Conservation (phyloP, 2,888 invertebrate genomes). For the Caenorhabditis sinica region DNA sequence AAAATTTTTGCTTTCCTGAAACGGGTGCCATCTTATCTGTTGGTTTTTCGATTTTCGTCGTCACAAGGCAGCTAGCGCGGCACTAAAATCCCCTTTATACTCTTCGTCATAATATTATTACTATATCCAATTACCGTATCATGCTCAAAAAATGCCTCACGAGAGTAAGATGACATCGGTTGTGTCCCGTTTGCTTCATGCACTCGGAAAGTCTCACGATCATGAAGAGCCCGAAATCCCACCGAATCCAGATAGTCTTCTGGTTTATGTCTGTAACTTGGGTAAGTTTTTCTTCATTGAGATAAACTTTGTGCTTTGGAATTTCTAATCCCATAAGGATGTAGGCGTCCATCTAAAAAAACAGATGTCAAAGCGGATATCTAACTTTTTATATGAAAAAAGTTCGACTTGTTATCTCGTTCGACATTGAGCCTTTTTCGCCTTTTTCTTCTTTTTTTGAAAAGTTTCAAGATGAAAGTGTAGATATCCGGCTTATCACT, state of each 20-base stretch:
- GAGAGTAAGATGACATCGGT: conserved; percentile 72
- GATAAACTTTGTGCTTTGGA: neutral
- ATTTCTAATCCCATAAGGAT: conserved; percentile 7
- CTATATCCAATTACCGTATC: conserved; percentile 13
- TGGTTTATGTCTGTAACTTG: conserved; percentile 73
- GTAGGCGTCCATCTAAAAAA: conserved; percentile 18
- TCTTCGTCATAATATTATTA: conserved; percentile 1
- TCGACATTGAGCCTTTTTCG: conserved; percentile 21
- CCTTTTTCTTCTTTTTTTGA: conserved; percentile 17
- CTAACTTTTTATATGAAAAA: conserved; percentile 43
- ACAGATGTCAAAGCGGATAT: conserved; percentile 52
- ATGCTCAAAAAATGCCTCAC: conserved; percentile 52
- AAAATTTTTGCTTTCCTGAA: conserved; percentile 57
- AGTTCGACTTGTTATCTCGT: conserved; percentile 43
- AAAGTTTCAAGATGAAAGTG: conserved; percentile 33
- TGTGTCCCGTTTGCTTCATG: conserved; percentile 74
- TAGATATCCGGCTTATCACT: conserved; percentile 40
- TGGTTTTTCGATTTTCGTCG: conserved; percentile 29
- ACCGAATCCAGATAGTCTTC: conserved; percentile 72
- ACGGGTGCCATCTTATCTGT: conserved; percentile 62
- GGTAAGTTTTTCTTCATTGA: conserved; percentile 67
- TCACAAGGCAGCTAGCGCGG: conserved; percentile 6
- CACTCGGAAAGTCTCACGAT: conserved; percentile 69
- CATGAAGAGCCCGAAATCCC: conserved; percentile 67
- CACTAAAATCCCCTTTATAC: neutral